phyloP scores from a whole-genome alignment of 2,113 vertebrate species.

The Erythrocercus mccallii region DNA sequence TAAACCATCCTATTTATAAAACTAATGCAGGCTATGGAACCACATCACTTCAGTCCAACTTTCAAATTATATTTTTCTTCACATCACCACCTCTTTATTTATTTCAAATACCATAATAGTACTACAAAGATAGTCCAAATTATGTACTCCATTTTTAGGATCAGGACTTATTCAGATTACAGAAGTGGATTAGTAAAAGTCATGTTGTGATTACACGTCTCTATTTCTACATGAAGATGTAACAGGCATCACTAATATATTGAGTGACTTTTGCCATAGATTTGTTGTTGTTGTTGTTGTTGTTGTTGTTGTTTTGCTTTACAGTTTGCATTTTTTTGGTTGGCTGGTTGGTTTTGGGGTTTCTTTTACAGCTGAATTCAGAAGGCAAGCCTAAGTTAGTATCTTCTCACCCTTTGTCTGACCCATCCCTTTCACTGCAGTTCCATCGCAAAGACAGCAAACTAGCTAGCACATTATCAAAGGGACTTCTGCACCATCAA shows the following conservation, averaged over 20 bases:
- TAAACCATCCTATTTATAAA: not conserved
- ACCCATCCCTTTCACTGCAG: not conserved
- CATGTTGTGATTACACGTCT: not conserved
- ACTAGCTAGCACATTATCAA: not conserved
- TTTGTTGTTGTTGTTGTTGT: not conserved
- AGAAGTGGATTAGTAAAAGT: not conserved
- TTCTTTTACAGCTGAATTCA: not conserved
- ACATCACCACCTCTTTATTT: not conserved
- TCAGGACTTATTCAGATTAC: not conserved
- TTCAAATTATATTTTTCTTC: not conserved
- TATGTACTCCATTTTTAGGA: not conserved
- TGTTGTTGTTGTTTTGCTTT: not conserved
- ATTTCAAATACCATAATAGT: not conserved
- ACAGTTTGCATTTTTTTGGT: not conserved
- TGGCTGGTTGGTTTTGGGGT: not conserved
- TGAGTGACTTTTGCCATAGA: not conserved
- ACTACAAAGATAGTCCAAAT: not conserved
- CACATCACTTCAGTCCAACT: not conserved
- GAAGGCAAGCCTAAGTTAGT: not conserved
- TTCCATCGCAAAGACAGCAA: not conserved
- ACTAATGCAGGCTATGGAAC: not conserved
- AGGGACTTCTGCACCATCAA: not conserved
- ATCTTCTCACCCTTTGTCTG: not conserved
- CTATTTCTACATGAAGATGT: not conserved
- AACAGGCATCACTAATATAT: not conserved